Evolutionary conservation across 2,888 invertebrate genomes (phyloP).

Genomic region (Drosophila mulleri): DNA sequence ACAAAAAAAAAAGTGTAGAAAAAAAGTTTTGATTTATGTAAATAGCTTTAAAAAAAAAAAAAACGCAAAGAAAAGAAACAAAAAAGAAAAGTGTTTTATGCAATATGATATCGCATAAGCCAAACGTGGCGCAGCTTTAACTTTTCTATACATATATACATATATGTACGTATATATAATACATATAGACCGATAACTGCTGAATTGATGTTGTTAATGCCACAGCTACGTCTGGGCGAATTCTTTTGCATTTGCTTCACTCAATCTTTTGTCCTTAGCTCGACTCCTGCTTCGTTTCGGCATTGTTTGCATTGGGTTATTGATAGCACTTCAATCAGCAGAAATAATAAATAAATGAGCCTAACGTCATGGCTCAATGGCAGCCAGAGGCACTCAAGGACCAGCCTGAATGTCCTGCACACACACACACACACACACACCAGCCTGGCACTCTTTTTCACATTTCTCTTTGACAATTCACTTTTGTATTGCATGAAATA

Average conservation of each 20-base stretch:
- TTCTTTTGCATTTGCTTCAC: conserved; percentile 6
- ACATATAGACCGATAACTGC: conserved; percentile 18
- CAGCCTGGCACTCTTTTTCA: neutral
- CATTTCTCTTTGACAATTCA: conserved; percentile 47
- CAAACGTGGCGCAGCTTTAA: conserved; percentile 16
- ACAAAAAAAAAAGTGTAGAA: conserved; percentile 31
- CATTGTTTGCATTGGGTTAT: conserved; percentile 67
- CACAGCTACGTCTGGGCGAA: neutral
- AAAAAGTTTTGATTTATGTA: conserved; percentile 70
- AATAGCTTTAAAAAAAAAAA: conserved; percentile 33
- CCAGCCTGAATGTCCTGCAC: conserved; percentile 6
- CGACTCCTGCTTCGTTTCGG: conserved; percentile 13
- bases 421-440: neutral
- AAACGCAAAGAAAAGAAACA: neutral
- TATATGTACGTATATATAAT: neutral
- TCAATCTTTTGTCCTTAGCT: conserved; percentile 1
- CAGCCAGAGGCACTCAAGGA: conserved; percentile 16
- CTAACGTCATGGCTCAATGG: conserved; percentile 67
- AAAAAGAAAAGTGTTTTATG: neutral
- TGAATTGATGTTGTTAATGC: conserved; percentile 15
- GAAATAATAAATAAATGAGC: conserved; percentile 77
- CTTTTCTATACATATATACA: neutral
- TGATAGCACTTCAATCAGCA: conserved; percentile 75
- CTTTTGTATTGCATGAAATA: conserved; percentile 50
- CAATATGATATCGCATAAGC: neutral